Base-by-base conservation (phyloP, 2,113 vertebrate species). In the Chionis minor region DNA sequence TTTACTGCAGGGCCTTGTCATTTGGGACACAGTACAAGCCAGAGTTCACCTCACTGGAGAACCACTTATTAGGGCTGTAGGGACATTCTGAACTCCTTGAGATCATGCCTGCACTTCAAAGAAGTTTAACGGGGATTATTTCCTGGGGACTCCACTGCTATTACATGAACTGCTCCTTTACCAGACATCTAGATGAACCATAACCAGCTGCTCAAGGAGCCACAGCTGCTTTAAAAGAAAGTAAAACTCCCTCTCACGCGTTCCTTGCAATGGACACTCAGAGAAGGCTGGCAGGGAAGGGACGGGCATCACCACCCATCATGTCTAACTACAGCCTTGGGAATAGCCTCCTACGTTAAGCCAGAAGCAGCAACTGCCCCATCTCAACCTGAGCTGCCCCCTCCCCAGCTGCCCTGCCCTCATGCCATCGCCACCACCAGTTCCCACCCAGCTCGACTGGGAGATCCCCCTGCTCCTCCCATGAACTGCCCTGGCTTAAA, bases 381-480 rank as follows among this genome's bases (percentile, higher is more conserved):
- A 42, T 18, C 42, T 51, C 86, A 47, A 23, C 20, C 17, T 54
- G 26, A 73, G 47, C 72, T 81, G 19, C 17, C 18, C 21, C 27
- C 26, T 72, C 15, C 19, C 7, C 1, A 67, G 8, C 14, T 73
- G 10, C 69, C 52, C 58, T 24, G 49, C 6, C 4, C 61, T 75
- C 4, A 0, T 5, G 18, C 19, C 21, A 35, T 8, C 66, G 33
- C 24, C 33, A 59, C 6, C 44, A 52, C 22, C 44, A 16, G 58
- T 4, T 73, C 15, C 11, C 55, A 45, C 11, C 1, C 8, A 42
- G n/a, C 10, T 83, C 2, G 0, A 55, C 6, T 8, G 14, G 62
- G 54, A 94, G 28, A 21, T 81, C 28, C 28, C 33, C 32, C 42
- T 2, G 58, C 47, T 67, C 32, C 28, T 90, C 33, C 59, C 61